Evolutionary conservation across 2,888 invertebrate genomes (phyloP).

Genomic region (Stenurella melanura): DNA sequence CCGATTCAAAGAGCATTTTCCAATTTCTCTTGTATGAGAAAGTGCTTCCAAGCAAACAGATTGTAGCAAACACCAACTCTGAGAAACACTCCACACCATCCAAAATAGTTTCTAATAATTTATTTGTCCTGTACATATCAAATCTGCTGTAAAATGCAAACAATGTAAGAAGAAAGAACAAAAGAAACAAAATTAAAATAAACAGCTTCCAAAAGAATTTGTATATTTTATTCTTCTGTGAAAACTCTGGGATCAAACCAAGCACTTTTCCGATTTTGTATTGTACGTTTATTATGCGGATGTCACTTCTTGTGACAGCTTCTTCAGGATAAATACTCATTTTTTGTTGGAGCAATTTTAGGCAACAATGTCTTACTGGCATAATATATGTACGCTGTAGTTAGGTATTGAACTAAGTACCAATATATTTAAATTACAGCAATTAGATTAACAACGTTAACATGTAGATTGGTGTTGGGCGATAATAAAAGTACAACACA

Average conservation of each 20-base stretch:
- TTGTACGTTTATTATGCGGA: constrained; percentile 2
- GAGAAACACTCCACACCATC: constrained; percentile 10
- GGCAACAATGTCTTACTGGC: neutral
- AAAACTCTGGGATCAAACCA: neutral
- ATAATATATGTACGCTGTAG: neutral
- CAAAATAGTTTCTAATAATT: neutral
- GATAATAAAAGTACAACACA: neutral
- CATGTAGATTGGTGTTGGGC: neutral
- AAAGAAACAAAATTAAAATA: neutral
- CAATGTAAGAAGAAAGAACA: neutral
- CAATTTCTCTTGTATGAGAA: constrained; percentile 13
- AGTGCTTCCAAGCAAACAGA: neutral
- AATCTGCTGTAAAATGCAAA: neutral
- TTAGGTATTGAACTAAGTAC: neutral
- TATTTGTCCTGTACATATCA: neutral
- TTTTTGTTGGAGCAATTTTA: neutral
- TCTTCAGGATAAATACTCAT: constrained; percentile 1
- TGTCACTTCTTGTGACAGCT: neutral
- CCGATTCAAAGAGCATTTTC: constrained; percentile 12
- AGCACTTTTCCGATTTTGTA: constrained; percentile 6
- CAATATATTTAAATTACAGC: neutral
- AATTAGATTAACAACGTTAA: neutral
- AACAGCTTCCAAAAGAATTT: neutral
- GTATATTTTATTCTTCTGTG: neutral
- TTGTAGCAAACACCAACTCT: neutral